Base-by-base conservation (phyloP, 2,888 invertebrate species). In the Drosophila anomalata region DNA sequence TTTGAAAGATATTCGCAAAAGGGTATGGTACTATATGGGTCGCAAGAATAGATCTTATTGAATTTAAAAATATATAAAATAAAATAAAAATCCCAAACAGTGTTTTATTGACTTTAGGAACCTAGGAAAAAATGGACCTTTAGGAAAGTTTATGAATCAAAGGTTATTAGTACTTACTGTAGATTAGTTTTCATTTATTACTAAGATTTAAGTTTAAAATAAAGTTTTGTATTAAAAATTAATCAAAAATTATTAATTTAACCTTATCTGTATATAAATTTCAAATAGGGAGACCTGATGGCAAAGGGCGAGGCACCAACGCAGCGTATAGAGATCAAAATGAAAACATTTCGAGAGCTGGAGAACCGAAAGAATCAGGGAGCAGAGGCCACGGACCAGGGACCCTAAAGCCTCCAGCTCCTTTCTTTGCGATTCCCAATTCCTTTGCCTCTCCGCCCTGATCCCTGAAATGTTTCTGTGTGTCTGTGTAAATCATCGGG, bases 321-420 rank as follows among this genome's bases (percentile, higher is more conserved):
- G 77, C 82, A 85, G 80, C 87, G 84, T 87, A 82, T 78, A 85
- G 84, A 85, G 84, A 85, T 85, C 84, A 87, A 85, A 85, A 85
- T 85, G 82, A 85, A 87, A 78, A 84, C 87, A 87, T 85, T 84
- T 82, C 52, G n/a, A 52, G 57, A 47, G 58, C 36, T 47, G 62
- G 61, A 48, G 65, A 26, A 54, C 31, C 42, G 24, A 20, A 20
- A 42, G 36, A 11, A 24, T 47, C 67, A 22, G 69, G 60, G 54
- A 8, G 62, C 36, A 62, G 39, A 39, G 62, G 39, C 39, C 62
- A 41, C 22, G 11, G 63, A 53, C 39, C 53, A 46, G 63, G 39
- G 46, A 47, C 62, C 63, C 52, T 52, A 33, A 42, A 63, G 33
- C 33, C 20, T 11, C 47, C 33, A 17, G 14, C 24, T 26, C 14